phyloP scores from a whole-genome alignment of 2,888 invertebrate genomes.

The Amiota communis region DNA sequence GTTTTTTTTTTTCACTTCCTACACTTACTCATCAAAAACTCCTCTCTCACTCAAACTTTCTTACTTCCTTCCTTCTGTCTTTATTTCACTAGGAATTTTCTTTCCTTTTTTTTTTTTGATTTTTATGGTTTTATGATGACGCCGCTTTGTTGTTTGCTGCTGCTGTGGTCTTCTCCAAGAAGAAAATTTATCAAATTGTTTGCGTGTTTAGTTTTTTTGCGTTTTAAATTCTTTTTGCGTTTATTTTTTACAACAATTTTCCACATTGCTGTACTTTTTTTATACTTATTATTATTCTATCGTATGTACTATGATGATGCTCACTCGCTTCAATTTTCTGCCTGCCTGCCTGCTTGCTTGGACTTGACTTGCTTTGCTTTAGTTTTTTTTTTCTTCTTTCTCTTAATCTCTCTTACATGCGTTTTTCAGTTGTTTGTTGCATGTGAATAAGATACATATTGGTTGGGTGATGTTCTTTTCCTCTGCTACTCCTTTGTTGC shows the following conservation, averaged over 20 bases:
- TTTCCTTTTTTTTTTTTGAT: conserved; percentile 36
- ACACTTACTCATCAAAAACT: not conserved
- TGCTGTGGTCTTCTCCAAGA: conserved; percentile 24
- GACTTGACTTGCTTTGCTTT: too few species aligned
- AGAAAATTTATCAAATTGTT: conserved; percentile 35
- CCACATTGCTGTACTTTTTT: conserved; percentile 57
- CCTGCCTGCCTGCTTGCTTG: not conserved
- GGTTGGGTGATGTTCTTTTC: too few species aligned
- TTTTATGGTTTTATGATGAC: conserved; percentile 56
- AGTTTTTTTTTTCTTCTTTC: not conserved
- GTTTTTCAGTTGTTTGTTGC: not conserved
- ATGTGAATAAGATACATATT: too few species aligned
- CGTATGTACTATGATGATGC: too few species aligned
- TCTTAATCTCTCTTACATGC: conserved; percentile 2
- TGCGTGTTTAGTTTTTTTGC: conserved; percentile 65
- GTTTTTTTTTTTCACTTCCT: conserved; percentile 50
- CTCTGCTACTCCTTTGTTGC: too few species aligned
- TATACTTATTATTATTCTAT: not conserved
- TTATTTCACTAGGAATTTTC: conserved; percentile 43
- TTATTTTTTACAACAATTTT: conserved; percentile 67
- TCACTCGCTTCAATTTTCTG: not conserved
- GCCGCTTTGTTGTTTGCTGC: conserved; percentile 53
- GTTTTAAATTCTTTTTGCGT: conserved; percentile 56
- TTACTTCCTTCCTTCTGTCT: conserved; percentile 46
- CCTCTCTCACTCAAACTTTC: too few species aligned